Evolutionary conservation across 2,113 vertebrate species (phyloP).

Genomic region (Malurus melanocephalus): DNA sequence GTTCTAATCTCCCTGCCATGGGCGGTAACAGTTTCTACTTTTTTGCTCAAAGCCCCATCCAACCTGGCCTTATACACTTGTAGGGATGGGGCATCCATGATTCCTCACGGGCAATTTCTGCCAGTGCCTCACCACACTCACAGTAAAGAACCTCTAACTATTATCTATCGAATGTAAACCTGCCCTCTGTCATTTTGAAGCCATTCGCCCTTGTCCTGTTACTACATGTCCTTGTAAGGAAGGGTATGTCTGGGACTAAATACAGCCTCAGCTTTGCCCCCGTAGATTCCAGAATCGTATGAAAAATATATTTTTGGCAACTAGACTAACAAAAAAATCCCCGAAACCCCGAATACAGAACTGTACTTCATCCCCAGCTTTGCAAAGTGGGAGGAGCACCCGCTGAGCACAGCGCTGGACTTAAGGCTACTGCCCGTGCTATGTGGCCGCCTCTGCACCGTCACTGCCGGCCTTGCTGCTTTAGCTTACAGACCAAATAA

Average conservation of each 20-base stretch:
- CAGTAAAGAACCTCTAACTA: not conserved
- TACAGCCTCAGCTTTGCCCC: not conserved
- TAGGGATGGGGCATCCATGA: not conserved
- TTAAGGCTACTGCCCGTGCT: not conserved
- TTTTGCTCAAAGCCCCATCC: not conserved
- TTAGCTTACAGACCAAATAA: accelerated
- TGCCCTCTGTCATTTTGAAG: not conserved
- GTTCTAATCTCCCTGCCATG: not conserved
- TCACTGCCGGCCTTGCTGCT: not conserved
- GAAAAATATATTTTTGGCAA: not conserved
- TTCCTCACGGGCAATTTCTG: not conserved
- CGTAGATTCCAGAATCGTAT: not conserved
- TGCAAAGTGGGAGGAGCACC: not conserved
- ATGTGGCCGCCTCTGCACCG: not conserved
- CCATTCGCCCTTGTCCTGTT: not conserved
- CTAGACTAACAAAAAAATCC: not conserved
- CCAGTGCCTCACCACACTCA: not conserved
- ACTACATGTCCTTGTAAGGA: not conserved
- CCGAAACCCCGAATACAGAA: too few species aligned
- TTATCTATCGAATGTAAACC: not conserved
- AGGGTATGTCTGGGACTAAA: not conserved
- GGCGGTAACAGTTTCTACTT: not conserved
- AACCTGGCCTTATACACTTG: not conserved
- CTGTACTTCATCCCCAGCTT: not conserved
- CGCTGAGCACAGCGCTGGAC: accelerated